These are phyloP conservation scores for Pipa parva DNA, from an alignment of 2,113 vertebrate species.

Conservation along the genomic window DNA sequence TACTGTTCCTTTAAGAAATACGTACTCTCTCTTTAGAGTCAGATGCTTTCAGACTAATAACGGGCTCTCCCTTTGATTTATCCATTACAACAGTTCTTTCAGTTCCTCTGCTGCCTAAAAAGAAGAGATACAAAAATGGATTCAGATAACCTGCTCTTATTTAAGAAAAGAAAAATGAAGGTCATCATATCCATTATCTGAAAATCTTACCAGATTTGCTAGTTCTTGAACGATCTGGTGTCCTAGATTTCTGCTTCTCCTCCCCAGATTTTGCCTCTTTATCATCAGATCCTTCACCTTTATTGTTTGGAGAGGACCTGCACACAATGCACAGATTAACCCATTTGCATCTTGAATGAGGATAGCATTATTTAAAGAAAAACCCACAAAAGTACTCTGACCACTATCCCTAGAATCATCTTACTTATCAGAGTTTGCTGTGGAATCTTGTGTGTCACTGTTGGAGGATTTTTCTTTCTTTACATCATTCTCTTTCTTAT, in stretches of 20 bases:
- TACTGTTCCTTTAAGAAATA: no score
- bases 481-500: slow-evolving; percentile 72
- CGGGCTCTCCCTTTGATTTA: slow-evolving; percentile 93
- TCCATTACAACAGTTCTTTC: slow-evolving; percentile 96
- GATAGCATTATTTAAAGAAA: no score
- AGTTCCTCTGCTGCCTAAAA: slow-evolving; percentile 63
- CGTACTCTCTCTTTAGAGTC: slow-evolving; percentile 70
- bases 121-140: no score
- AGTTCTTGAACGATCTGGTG: slow-evolving; percentile 54
- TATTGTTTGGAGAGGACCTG: slow-evolving; percentile 18
- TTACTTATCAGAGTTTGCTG: slow-evolving; percentile 81
- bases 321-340: no score
- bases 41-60: slow-evolving; percentile 86
- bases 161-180: no score
- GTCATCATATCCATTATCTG: no score
- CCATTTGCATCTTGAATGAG: no score
- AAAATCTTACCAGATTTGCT: slow-evolving; percentile 67
- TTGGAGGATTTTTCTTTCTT: slow-evolving; percentile 65
- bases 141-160: no score
- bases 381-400: no score
- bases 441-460: slow-evolving; percentile 67
- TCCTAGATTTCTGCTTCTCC: slow-evolving; percentile 55
- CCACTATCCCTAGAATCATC: no score
- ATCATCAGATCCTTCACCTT: slow-evolving; percentile 58
- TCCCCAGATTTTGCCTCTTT: slow-evolving; percentile 74